phyloP scores from a whole-genome alignment of 1,140 invertebrate genomes.

The Schlechtendalia chinensis region DNA sequence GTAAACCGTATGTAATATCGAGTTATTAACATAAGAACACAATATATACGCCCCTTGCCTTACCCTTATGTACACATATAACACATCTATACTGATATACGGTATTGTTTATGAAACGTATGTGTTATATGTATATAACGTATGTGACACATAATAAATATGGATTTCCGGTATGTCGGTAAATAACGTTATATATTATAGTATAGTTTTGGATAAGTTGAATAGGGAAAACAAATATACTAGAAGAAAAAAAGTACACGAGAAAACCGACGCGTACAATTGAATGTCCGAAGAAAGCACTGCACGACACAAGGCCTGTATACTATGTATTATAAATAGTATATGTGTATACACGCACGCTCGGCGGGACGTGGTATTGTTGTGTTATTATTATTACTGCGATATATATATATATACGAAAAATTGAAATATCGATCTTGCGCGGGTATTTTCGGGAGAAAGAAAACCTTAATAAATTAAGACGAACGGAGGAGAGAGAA shows the following conservation, averaged over 20 bases:
- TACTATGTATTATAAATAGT: no score
- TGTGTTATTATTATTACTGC: not conserved
- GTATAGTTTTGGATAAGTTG: no score
- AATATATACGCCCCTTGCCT: no score
- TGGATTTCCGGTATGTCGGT: not conserved
- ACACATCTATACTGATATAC: no score
- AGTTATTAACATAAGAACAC: not conserved
- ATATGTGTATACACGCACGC: no score
- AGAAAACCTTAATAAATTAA: no score
- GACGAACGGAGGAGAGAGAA: no score
- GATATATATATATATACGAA: not conserved
- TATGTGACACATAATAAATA: not conserved
- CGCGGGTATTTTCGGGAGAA: not conserved
- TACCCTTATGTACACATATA: no score
- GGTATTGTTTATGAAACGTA: no score
- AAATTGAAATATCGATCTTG: not conserved
- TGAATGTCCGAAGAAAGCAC: not conserved
- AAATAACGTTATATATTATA: no score
- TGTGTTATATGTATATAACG: no score
- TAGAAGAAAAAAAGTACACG: not conserved
- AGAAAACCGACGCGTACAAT: not conserved
- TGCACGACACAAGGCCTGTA: not conserved
- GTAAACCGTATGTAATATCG: not conserved
- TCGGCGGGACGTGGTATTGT: not conserved
- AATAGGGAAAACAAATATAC: no score